Conservation (phyloP, 2,888 invertebrate species). For the Ptychoptera albimana region DNA sequence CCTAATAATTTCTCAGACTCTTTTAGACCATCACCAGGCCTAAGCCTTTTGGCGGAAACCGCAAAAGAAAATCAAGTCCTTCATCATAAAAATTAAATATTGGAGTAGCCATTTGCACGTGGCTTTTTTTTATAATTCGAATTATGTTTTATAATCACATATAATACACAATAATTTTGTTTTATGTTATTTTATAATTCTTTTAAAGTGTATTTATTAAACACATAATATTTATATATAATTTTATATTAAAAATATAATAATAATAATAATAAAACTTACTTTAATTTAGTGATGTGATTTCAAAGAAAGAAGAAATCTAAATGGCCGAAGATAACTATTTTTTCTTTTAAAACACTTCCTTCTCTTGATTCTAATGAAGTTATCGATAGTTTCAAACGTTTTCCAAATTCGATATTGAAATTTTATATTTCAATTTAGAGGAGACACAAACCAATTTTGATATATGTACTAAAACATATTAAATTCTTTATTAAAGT, state of each 20-base stretch:
- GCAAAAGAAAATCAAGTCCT: constrained; percentile 25
- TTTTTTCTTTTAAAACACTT: no score
- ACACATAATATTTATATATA: background rate
- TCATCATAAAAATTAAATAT: constrained; percentile 22
- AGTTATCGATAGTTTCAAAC: no score
- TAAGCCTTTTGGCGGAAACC: constrained; percentile 31
- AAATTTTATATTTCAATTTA: no score
- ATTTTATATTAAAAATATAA: background rate
- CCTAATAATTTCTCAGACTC: constrained; percentile 20
- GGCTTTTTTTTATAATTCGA: background rate
- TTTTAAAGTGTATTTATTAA: no score
- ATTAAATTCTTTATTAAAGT: no score
- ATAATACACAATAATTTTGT: no score
- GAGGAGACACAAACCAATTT: no score
- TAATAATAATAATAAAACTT: background rate
- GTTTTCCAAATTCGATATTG: no score
- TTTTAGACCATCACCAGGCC: constrained; percentile 24
- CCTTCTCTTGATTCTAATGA: no score
- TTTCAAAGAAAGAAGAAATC: constrained; percentile 3
- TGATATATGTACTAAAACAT: no score
- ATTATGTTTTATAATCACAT: no score
- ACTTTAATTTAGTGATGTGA: constrained; percentile 1
- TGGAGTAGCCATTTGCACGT: constrained; percentile 5
- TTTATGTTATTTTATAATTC: no score
- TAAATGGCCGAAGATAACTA: background rate